Evolutionary conservation across 2,888 invertebrate genomes (phyloP).

Genomic region (Buathra laborator): DNA sequence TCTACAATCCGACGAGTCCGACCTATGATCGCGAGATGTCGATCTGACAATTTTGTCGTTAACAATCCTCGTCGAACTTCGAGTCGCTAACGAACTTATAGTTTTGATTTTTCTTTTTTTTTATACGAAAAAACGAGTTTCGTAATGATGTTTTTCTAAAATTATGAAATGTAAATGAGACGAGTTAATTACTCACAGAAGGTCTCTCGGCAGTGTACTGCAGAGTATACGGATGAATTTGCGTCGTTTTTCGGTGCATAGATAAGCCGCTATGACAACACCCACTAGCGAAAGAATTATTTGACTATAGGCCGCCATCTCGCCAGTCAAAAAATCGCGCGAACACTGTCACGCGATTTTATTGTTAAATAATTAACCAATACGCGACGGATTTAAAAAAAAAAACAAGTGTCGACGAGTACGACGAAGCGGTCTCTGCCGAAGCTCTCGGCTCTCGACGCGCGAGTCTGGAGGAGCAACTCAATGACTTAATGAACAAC

Average conservation of each 20-base stretch:
- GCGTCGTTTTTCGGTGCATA: slow-evolving; percentile 87
- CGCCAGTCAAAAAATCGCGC: slow-evolving; percentile 71
- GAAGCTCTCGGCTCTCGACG: slow-evolving; percentile 25
- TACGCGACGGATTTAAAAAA: neutral
- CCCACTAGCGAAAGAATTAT: slow-evolving; percentile 91
- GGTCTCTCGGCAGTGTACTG: slow-evolving; percentile 89
- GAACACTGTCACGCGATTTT: neutral
- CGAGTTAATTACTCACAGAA: slow-evolving; percentile 87
- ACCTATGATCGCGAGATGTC: slow-evolving; percentile 38
- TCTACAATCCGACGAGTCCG: slow-evolving; percentile 53
- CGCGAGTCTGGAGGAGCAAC: slow-evolving; percentile 14
- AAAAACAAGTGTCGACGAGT: neutral
- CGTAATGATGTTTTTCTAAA: too few species aligned
- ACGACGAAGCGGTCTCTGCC: slow-evolving; percentile 4
- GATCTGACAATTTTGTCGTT: slow-evolving; percentile 32
- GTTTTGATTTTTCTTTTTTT: neutral
- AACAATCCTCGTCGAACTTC: neutral
- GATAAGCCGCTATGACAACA: slow-evolving; percentile 88
- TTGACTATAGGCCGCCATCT: slow-evolving; percentile 87
- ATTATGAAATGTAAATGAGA: neutral
- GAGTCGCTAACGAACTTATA: neutral
- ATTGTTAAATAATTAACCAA: neutral
- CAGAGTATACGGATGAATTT: slow-evolving; percentile 88
- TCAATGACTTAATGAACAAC: slow-evolving; percentile 65
- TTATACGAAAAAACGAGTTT: neutral